A percentile compares a stretch with the other conserved stretches of the same genome.
phyloP scores from a whole-genome alignment of 2,888 invertebrate genomes.

The Lacanobia wlatinum region DNA sequence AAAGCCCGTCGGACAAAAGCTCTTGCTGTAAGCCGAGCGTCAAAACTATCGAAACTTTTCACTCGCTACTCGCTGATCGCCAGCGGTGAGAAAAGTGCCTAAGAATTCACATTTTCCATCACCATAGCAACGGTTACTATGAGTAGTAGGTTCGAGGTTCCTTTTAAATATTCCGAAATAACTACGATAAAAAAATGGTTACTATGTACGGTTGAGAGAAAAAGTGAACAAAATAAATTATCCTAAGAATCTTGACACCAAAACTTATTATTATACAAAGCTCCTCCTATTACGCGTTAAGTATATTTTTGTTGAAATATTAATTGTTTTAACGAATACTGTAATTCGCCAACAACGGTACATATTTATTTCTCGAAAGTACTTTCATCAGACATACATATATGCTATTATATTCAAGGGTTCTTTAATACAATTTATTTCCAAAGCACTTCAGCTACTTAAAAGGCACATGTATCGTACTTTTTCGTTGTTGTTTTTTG shows the following conservation, averaged over 20 bases:
- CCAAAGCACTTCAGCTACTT: slow-evolving; percentile 44
- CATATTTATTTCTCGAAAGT: slow-evolving; percentile 4
- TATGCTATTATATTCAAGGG: slow-evolving; percentile 42
- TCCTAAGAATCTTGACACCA: background rate
- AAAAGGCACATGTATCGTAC: slow-evolving; percentile 20
- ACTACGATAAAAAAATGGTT: too few species aligned
- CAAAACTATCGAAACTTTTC: too few species aligned
- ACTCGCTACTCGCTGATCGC: too few species aligned
- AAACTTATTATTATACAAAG: too few species aligned
- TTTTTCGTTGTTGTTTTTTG: slow-evolving; percentile 29
- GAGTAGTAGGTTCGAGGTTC: background rate
- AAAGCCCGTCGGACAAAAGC: too few species aligned
- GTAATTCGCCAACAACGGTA: background rate
- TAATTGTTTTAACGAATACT: background rate
- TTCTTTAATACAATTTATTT: slow-evolving; percentile 37
- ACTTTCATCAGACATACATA: slow-evolving; percentile 32
- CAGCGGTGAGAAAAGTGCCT: too few species aligned
- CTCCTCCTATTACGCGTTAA: background rate
- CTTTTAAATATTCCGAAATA: slow-evolving; percentile 7
- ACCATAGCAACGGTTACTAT: background rate
- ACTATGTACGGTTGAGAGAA: too few species aligned
- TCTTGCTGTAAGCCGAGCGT: too few species aligned
- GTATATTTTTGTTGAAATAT: background rate
- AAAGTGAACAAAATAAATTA: background rate
- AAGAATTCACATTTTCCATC: background rate